Evolutionary conservation across 2,888 invertebrate genomes (phyloP).

Genomic region (Caenorhabditis wallacei): DNA sequence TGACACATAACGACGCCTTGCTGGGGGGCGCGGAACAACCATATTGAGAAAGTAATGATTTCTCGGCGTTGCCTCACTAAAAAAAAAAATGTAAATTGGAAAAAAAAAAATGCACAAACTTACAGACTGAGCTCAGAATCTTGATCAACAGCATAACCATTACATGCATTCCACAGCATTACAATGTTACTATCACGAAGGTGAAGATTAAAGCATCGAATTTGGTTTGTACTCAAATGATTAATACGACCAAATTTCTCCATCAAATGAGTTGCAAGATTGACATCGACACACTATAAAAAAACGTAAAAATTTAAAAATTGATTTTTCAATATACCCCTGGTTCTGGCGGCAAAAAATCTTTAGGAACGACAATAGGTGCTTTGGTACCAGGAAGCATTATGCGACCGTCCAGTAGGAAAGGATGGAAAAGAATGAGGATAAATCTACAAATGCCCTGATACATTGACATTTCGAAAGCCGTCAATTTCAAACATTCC

Average conservation of each 20-base stretch:
- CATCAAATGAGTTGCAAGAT: background rate
- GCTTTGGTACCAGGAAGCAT: background rate
- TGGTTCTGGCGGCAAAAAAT: background rate
- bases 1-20: background rate
- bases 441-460: background rate
- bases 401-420: background rate
- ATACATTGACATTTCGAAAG: slow-evolving; percentile 19
- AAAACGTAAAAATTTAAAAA: background rate
- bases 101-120: background rate
- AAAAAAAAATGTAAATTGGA: background rate
- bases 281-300: slow-evolving; percentile 16
- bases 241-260: background rate
- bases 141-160: background rate
- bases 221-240: background rate
- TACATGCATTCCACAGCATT: background rate
- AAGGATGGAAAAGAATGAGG: background rate
- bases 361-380: background rate
- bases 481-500: slow-evolving; percentile 1
- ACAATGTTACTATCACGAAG: background rate
- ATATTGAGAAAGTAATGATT: slow-evolving; percentile 7
- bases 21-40: background rate
- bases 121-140: slow-evolving; percentile 17
- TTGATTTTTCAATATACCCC: too few species aligned
- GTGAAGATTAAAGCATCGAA: background rate
- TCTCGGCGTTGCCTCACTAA: slow-evolving; percentile 16